Evolutionary conservation across 2,113 vertebrate species (phyloP).

Genomic region (Lates calcarifer): DNA sequence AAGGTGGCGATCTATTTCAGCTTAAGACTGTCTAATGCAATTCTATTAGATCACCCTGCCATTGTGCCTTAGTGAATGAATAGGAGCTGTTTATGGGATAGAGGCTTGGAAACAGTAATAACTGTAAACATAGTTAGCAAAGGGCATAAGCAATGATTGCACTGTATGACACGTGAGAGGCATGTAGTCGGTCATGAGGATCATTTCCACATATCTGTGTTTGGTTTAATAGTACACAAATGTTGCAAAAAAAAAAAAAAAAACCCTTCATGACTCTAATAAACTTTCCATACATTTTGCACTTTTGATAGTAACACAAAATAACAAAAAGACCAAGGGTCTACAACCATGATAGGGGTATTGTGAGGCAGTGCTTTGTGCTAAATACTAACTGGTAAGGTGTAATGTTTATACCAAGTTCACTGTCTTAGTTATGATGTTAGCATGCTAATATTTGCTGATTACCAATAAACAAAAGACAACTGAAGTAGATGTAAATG

Average conservation of each 20-base stretch:
- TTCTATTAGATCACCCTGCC: constrained; percentile 51
- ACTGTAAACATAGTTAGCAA: constrained; percentile 35
- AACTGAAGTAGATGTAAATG: not conserved
- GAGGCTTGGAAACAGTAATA: constrained; percentile 12
- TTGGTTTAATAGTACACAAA: not conserved
- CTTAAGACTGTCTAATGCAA: constrained; percentile 53
- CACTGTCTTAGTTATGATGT: not conserved
- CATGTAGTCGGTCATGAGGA: not conserved
- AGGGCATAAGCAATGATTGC: not conserved
- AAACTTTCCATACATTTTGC: not conserved
- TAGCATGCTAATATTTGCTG: not conserved
- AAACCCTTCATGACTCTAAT: not conserved
- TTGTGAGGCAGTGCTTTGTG: not conserved
- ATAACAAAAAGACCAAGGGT: not conserved
- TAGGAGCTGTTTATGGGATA: constrained; percentile 10
- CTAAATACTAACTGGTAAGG: not conserved
- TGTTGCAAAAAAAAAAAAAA: not conserved
- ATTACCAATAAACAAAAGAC: not conserved
- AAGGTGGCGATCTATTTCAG: constrained; percentile 56
- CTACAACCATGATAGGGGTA: not conserved
- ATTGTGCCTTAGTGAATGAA: constrained; percentile 3
- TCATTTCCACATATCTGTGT: not conserved
- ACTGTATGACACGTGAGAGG: not conserved
- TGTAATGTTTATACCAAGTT: not conserved
- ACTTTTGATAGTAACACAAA: not conserved